Percentiles rank a stretch among this genome's conserved stretches.
Evolutionary conservation across 2,888 invertebrate species (phyloP).

Genomic region (Arge pagana): DNA sequence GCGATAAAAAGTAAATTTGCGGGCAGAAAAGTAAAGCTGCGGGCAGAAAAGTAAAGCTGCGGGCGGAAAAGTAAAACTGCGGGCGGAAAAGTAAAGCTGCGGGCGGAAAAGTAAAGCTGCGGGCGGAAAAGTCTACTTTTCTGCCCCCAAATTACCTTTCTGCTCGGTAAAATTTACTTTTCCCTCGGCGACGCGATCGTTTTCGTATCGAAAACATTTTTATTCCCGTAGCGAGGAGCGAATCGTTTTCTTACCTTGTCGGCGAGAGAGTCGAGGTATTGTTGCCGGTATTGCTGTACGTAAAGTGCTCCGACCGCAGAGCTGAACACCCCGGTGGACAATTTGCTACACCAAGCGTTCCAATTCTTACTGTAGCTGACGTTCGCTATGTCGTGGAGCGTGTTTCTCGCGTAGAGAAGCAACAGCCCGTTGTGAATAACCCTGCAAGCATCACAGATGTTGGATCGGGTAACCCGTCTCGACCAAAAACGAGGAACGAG

Average conservation of each 20-base stretch:
- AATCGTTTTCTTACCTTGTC: slow-evolving; percentile 49
- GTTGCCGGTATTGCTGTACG: slow-evolving; percentile 56
- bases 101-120: no score
- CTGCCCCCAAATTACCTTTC: neutral
- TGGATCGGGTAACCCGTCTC: no score
- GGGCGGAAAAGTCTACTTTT: neutral
- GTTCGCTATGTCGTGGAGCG: slow-evolving; percentile 58
- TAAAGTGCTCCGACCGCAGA: slow-evolving; percentile 59
- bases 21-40: no score
- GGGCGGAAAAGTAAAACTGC: no score
- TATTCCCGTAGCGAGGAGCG: neutral
- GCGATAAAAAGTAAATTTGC: no score
- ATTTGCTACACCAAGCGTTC: slow-evolving; percentile 53
- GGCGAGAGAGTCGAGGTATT: slow-evolving; percentile 53
- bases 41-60: no score
- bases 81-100: no score
- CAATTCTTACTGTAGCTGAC: slow-evolving; percentile 52
- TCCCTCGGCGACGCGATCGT: neutral
- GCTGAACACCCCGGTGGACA: slow-evolving; percentile 54
- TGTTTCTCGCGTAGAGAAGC: slow-evolving; percentile 59
- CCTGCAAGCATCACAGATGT: slow-evolving; percentile 45
- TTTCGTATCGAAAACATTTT: neutral
- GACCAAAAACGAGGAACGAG: no score
- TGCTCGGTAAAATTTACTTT: neutral
- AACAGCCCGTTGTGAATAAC: slow-evolving; percentile 60